Conservation (phyloP, 2,888 invertebrate species). For the Pristionchus maxplancki region DNA sequence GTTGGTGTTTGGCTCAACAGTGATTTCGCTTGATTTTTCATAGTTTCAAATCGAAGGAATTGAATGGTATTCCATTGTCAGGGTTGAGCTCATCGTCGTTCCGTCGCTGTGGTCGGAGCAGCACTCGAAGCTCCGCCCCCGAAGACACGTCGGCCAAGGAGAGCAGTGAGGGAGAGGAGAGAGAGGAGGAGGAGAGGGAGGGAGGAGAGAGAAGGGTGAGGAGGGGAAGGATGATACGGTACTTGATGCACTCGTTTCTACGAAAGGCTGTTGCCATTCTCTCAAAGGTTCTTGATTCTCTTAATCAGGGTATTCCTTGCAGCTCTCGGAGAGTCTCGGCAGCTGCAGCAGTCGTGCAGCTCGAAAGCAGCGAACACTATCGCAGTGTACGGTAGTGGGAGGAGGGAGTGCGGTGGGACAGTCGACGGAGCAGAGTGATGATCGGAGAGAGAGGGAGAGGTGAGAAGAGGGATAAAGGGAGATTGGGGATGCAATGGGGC, state of each 20-base stretch:
- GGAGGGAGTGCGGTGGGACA: slow-evolving; percentile 23
- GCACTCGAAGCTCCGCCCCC: slow-evolving; percentile 55
- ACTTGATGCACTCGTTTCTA: background rate
- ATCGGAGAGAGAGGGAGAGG: slow-evolving; percentile 17
- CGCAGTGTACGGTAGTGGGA: slow-evolving; percentile 48
- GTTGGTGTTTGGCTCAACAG: background rate
- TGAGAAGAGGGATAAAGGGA: background rate
- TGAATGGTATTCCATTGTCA: background rate
- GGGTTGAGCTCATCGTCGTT: background rate
- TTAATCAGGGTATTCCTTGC: background rate
- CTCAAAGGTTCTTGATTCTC: background rate
- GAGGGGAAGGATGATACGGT: background rate
- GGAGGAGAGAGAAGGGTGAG: slow-evolving; percentile 1
- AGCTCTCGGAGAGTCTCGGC: slow-evolving; percentile 21
- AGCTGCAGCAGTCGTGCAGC: background rate
- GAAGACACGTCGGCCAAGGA: slow-evolving; percentile 68
- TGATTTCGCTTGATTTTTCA: background rate
- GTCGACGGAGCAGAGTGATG: background rate
- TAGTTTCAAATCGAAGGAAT: background rate
- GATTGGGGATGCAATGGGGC: background rate
- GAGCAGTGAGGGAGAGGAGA: slow-evolving; percentile 65
- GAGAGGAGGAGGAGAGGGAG: slow-evolving; percentile 44
- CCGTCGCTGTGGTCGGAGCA: background rate
- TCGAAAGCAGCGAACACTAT: slow-evolving; percentile 49
- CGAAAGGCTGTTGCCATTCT: too few species aligned